Conservation (phyloP, 2,888 invertebrate species). For the Thecocarcelia acutangulata region DNA sequence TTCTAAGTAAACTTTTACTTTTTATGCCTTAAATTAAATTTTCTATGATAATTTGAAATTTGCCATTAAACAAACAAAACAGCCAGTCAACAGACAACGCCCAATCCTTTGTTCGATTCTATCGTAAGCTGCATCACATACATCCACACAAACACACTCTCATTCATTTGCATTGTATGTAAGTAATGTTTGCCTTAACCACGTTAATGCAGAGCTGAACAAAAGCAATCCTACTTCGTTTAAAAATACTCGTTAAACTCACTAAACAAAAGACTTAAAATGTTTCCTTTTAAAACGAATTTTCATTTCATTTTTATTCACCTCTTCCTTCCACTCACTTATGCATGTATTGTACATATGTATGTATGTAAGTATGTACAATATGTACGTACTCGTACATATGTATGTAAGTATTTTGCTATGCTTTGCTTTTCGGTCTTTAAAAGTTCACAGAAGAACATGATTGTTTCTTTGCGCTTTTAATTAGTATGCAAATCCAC, state of each 20-base stretch:
- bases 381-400: too few relatives aligned
- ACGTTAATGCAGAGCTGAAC: slow-evolving; percentile 43
- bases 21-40: slow-evolving; percentile 27
- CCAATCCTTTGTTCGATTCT: slow-evolving; percentile 64
- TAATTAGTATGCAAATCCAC: slow-evolving; percentile 69
- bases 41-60: slow-evolving; percentile 21
- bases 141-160: neutral
- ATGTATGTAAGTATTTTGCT: slow-evolving; percentile 1
- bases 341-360: too few relatives aligned
- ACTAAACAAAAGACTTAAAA: slow-evolving; percentile 46
- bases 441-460: slow-evolving; percentile 31
- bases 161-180: slow-evolving; percentile 33
- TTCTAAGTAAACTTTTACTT: slow-evolving; percentile 54
- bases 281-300: slow-evolving; percentile 52
- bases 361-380: too few relatives aligned
- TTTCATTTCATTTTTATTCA: slow-evolving; percentile 56
- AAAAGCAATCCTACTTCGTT: slow-evolving; percentile 26
- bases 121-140: slow-evolving; percentile 15
- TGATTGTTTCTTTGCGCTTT: slow-evolving; percentile 50
- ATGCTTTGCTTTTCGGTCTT: slow-evolving; percentile 35
- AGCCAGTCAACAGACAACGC: slow-evolving; percentile 59
- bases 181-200: slow-evolving; percentile 48
- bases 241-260: slow-evolving; percentile 28
- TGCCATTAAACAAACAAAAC: neutral
- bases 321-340: neutral